Evolutionary conservation across 2,797 vertebrate genomes (phyloP), one percentile per base, ranked within the genome.

Genomic region (Cyprinella venusta): DNA sequence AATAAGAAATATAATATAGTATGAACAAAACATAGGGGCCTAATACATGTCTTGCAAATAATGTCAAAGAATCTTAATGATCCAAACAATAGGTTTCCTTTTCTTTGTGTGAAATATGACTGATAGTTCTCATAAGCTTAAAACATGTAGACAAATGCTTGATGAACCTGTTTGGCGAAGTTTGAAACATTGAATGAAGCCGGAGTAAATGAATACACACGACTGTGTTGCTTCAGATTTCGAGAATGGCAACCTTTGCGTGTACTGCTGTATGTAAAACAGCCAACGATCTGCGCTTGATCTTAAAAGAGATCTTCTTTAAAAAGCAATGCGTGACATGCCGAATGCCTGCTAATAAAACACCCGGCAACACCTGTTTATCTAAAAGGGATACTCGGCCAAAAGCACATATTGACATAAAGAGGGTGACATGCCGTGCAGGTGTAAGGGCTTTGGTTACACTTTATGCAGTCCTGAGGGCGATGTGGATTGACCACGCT

Each of bases 91-190:
- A 71, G 36, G 13, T 16, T 8, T 38, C 0, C 21, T 54, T 72
- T 36, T 24, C 4, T 54, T 24, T 8, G 45, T 80, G 26, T 26
- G 64, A 19, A 45, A 63, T 71, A 6, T 50, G 19, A 76, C 7
- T 26, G 4, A 8, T 88, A 88, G 89, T 91, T 92, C 93, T 91
- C 91, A 76, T 67, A 36, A 36, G 77, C 76, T 85, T 89, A 88
- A 87, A 89, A 88, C 82, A 76, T 84, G 24, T 74, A 89, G 89
- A 90, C 88, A 86, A 65, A 48, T 89, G 89, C 88, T 48, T 86
- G 91, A 90, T 88, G 88, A 94, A 94, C 93, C 93, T 90, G 93
- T 93, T 90, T 87, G 87, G 88, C 90, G 33, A 87, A 71, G 63
- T 85, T 85, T 72, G 83, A 89, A 67, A 36, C 33, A 68, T 68